These are phyloP conservation scores for Charaxes varanes DNA, from an alignment of 1,140 invertebrate genomes.

Conservation along the genomic window DNA sequence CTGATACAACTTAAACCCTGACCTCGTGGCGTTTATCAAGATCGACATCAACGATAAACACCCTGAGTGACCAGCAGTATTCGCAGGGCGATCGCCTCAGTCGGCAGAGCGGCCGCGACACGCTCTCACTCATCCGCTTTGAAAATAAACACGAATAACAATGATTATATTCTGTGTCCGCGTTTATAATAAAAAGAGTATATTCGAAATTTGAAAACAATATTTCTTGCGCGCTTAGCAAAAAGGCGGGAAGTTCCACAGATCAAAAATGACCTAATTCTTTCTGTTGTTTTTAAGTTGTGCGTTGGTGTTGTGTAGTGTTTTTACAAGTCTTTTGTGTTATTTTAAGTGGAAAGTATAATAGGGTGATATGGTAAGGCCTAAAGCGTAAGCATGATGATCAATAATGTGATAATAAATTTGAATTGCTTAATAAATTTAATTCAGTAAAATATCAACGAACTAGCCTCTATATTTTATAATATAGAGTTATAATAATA, in stretches of 20 bases:
- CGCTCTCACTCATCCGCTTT: slow-evolving; percentile 33
- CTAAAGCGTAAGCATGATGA: too few species aligned
- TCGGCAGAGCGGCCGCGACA: slow-evolving; percentile 42
- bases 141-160: slow-evolving; percentile 10
- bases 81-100: slow-evolving; percentile 39
- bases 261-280: too few species aligned
- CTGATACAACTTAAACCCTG: slow-evolving; percentile 47
- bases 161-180: slow-evolving; percentile 6
- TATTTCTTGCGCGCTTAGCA: slow-evolving; percentile 6
- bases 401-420: too few species aligned
- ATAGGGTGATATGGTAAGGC: too few species aligned
- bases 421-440: too few species aligned
- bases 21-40: slow-evolving; percentile 57
- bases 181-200: background rate
- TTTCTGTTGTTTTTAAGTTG: too few species aligned
- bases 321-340: too few species aligned
- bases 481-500: too few species aligned
- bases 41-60: slow-evolving; percentile 55
- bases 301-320: too few species aligned
- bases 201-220: background rate
- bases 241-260: slow-evolving; percentile 20
- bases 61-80: slow-evolving; percentile 51
- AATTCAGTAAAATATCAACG: too few species aligned
- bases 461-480: too few species aligned
- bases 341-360: too few species aligned